A percentile compares a stretch with the other conserved stretches of the same genome.
Evolutionary conservation across 2,113 vertebrate genomes (phyloP).

Genomic region (Malurus alboscapulatus): DNA sequence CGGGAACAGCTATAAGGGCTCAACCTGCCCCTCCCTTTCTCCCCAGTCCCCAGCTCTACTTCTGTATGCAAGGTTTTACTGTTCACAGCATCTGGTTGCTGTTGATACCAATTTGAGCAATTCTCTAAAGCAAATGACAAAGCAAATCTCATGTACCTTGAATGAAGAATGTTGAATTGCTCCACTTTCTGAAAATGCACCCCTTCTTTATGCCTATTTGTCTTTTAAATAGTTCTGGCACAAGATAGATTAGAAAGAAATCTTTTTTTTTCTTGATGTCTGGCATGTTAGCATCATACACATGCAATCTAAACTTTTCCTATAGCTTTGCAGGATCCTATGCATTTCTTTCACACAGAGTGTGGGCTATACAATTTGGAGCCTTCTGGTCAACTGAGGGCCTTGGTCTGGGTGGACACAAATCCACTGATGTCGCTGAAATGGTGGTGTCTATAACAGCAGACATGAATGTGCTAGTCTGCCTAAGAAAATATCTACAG

Average conservation of each 20-base stretch:
- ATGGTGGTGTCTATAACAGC: background rate
- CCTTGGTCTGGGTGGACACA: background rate
- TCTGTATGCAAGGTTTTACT: background rate
- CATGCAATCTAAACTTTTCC: background rate
- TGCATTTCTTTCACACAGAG: background rate
- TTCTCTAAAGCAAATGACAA: background rate
- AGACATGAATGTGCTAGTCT: background rate
- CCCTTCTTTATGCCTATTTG: background rate
- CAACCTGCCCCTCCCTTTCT: background rate
- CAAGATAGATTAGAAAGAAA: background rate
- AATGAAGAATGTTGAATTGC: background rate
- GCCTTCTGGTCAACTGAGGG: background rate
- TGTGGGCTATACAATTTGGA: background rate
- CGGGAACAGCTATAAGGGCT: background rate
- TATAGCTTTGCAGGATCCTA: background rate
- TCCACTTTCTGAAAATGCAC: background rate
- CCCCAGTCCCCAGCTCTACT: background rate
- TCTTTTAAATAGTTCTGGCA: background rate
- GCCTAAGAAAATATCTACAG: background rate
- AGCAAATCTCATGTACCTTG: background rate
- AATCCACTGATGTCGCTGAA: background rate
- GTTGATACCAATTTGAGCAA: constrained; percentile 3
- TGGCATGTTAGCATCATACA: background rate
- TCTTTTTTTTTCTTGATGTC: background rate
- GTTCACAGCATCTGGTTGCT: background rate